Evolutionary conservation across 2,888 invertebrate genomes (phyloP).

Genomic region (Fragum whitleyi): DNA sequence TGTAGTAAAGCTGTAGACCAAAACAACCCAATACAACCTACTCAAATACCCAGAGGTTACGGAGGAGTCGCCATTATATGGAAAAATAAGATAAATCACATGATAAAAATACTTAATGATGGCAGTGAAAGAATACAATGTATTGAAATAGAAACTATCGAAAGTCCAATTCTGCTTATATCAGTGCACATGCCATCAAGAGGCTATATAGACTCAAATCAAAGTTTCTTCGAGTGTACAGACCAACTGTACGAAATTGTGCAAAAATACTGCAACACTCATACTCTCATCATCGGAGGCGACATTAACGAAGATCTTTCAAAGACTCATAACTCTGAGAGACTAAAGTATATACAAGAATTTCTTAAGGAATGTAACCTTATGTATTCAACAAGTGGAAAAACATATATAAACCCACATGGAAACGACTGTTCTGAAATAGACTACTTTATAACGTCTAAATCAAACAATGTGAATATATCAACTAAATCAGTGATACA

Average conservation of each 20-base stretch:
- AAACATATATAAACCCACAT: constrained; percentile 29
- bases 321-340: neutral
- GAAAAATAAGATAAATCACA: constrained; percentile 35
- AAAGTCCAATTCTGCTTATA: constrained; percentile 8
- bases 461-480: neutral
- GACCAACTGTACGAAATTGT: constrained; percentile 29
- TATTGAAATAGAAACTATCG: constrained; percentile 18
- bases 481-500: neutral
- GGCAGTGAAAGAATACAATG: constrained; percentile 31
- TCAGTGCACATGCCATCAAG: constrained; percentile 33
- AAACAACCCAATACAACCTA: constrained; percentile 25
- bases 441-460: constrained; percentile 22
- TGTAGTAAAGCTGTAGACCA: constrained; percentile 26
- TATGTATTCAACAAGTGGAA: neutral
- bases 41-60: constrained; percentile 27
- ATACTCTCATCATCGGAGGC: constrained; percentile 25
- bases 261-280: constrained; percentile 13
- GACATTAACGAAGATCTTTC: constrained; percentile 33
- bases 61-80: constrained; percentile 38
- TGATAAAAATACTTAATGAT: constrained; percentile 11
- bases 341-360: constrained; percentile 1
- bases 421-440: constrained; percentile 38
- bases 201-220: constrained; percentile 8
- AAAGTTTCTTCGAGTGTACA: constrained; percentile 19
- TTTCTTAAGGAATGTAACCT: constrained; percentile 23